Percentiles rank a stretch among this genome's conserved stretches.
These are phyloP conservation scores for Celastrina argiolus DNA, from an alignment of 2,888 invertebrate genomes.

Conservation along the genomic window DNA sequence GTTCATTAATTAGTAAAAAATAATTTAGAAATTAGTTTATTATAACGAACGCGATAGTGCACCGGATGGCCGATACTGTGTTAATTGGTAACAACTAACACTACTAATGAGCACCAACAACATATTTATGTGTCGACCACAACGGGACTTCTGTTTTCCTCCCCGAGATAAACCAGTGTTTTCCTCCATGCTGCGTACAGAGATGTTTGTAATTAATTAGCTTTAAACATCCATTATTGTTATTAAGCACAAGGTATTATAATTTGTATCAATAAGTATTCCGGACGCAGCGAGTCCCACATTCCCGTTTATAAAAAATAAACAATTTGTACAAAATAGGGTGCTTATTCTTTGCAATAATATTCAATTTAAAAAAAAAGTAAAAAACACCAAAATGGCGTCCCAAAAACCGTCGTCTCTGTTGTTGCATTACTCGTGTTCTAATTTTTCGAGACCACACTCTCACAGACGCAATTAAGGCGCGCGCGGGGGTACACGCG, in stretches of 20 bases:
- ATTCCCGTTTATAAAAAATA: no score
- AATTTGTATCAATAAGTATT: no score
- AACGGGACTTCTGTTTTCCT: constrained; percentile 4
- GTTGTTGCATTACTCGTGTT: constrained; percentile 52
- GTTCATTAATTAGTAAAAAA: background rate
- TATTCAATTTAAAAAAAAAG: background rate
- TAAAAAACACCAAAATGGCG: background rate
- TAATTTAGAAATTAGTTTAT: background rate
- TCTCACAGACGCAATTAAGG: constrained; percentile 78
- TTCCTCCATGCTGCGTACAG: background rate
- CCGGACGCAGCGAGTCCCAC: no score
- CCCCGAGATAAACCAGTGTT: background rate
- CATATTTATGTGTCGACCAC: constrained; percentile 10
- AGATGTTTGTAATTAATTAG: background rate
- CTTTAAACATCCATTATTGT: no score
- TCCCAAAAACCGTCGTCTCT: constrained; percentile 40
- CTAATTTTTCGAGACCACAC: constrained; percentile 78
- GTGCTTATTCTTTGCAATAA: no score
- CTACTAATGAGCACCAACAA: background rate
- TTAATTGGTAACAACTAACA: background rate
- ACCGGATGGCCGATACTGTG: constrained; percentile 9
- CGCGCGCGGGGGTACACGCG: constrained; percentile 67
- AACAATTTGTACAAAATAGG: no score
- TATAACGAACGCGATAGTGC: background rate
- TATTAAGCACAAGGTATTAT: no score